Base-by-base conservation (phyloP, 2,113 vertebrate species). In the Proterorhinus semilunaris region DNA sequence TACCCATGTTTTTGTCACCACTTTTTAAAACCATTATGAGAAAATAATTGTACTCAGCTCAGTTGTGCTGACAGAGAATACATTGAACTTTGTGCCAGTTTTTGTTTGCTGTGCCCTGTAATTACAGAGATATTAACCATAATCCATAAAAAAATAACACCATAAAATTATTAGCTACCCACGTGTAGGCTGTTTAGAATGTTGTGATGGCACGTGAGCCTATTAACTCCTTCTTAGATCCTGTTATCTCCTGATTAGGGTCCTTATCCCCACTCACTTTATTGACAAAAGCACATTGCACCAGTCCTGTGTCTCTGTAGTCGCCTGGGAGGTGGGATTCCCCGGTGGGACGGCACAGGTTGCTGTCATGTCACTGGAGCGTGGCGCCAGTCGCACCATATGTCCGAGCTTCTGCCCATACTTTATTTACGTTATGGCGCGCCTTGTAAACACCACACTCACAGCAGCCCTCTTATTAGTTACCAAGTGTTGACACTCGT, bases 381-480 rank as follows among this genome's bases (percentile, higher is more conserved):
- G 78, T 66, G 66, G 85, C 86, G 81, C 83, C 82, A 82, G 85
- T 86, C 78, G 74, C 83, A 77, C 93, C 93, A 94, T 94, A 93
- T 93, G 93, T 87, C 89, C 90, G 55, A 12, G 77, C 85, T 85
- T 87, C 81, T 87, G 89, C 69, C 87, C 86, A 80, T 82, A 83
- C 89, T 92, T 91, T 92, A 91, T 90, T 91, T 86, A 90, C 89
- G 90, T 90, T 90, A 90, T 88, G 86, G 85, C 78, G 80, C 86
- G 81, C 63, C 88, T 86, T 91, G 90, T 91, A 92, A 93, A 93
- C 92, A 90, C 61, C 74, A 78, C 68, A 70, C 85, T 88, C 92
- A 66, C 91, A 90, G 92, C 89, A 89, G 83, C 91, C 81, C 82
- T 78, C 89, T 89, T 90, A 93, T 94, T 94, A 93, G 92, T 91